Percentiles rank a stretch among this genome's conserved stretches.
Evolutionary conservation across 2,113 vertebrate species (phyloP).

Genomic region (Coptodon rendalli): DNA sequence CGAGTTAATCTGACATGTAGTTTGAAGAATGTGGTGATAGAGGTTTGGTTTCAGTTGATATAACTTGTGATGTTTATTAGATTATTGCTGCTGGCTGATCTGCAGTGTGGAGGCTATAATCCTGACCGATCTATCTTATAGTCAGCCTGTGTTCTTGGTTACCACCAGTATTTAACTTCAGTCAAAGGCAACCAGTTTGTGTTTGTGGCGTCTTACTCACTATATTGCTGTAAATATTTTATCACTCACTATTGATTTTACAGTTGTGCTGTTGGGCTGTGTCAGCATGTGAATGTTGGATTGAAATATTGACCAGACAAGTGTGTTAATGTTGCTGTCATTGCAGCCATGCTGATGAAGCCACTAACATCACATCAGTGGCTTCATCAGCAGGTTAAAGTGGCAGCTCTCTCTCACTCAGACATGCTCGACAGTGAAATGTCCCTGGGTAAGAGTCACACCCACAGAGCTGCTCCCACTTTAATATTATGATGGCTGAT

Average conservation of each 20-base stretch:
- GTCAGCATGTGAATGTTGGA: background rate
- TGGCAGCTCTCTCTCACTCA: background rate
- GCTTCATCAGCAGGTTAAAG: background rate
- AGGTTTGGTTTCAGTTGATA: background rate
- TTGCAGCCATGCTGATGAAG: background rate
- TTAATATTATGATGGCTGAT: background rate
- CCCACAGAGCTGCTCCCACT: background rate
- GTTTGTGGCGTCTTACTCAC: background rate
- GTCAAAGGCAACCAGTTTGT: background rate
- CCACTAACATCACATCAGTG: background rate
- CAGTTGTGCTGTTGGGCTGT: background rate
- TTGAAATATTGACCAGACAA: background rate
- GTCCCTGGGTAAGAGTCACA: background rate
- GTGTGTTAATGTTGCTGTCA: background rate
- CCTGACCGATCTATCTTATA: fast-evolving
- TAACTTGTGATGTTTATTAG: background rate
- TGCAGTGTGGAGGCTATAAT: background rate
- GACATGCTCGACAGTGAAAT: background rate
- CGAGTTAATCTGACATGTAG: background rate
- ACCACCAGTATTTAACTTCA: background rate
- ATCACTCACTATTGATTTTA: background rate
- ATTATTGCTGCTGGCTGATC: background rate
- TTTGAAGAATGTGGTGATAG: background rate
- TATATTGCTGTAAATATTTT: background rate
- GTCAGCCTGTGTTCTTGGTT: background rate